Evolutionary conservation across 2,888 invertebrate genomes (phyloP).

Genomic region (Amiota mariae): DNA sequence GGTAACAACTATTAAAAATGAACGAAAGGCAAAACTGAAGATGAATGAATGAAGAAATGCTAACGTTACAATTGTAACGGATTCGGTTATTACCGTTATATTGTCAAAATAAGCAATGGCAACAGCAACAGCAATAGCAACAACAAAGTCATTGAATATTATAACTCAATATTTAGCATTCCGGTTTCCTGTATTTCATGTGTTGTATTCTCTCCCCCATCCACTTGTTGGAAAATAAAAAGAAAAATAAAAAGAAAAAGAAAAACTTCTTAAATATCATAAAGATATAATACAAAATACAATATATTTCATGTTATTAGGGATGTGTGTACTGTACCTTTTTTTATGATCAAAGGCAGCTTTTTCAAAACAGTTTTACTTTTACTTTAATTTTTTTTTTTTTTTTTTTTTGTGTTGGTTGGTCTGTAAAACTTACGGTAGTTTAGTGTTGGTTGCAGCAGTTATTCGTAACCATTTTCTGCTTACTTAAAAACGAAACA

Average conservation of each 20-base stretch:
- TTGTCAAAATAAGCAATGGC: constrained; percentile 58
- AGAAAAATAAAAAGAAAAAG: background rate
- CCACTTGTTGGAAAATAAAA: background rate
- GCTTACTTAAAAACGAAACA: constrained; percentile 66
- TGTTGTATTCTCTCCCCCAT: background rate
- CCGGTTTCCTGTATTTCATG: background rate
- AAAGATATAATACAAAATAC: no score
- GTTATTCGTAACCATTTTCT: constrained; percentile 25
- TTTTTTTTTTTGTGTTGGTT: constrained; percentile 32
- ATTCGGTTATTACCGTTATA: constrained; percentile 71
- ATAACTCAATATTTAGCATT: constrained; percentile 71
- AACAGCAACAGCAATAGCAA: constrained; percentile 53
- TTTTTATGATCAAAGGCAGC: constrained; percentile 59
- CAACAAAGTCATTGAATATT: constrained; percentile 65
- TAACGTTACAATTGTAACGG: constrained; percentile 53
- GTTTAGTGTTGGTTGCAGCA: constrained; percentile 50
- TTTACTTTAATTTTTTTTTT: background rate
- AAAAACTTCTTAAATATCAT: background rate
- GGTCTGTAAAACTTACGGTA: constrained; percentile 65
- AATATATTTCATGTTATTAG: background rate
- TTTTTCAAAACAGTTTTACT: background rate
- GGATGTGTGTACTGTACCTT: no score
- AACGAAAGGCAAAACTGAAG: background rate
- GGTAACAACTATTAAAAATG: constrained; percentile 55
- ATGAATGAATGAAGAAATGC: background rate